Percentiles rank a stretch among this genome's conserved stretches.
phyloP scores from a whole-genome alignment of 2,113 vertebrate species.

The Larimichthys crocea region DNA sequence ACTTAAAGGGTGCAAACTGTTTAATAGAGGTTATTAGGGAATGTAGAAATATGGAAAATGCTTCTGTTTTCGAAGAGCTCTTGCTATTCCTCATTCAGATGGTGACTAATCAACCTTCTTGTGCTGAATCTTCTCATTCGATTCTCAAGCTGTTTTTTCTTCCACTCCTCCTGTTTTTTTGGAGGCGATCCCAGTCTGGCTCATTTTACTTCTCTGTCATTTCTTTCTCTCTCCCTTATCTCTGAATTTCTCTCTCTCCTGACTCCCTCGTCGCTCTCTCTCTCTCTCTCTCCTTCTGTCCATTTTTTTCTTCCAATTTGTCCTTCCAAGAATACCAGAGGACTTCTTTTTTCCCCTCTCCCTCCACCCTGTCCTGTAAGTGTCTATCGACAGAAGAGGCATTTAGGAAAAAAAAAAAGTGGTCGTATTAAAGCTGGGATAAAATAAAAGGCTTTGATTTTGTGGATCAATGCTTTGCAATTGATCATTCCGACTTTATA shows the following conservation, averaged over 20 bases:
- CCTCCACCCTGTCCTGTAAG: slow-evolving; percentile 35
- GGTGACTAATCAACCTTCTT: slow-evolving; percentile 36
- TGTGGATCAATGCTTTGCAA: slow-evolving; percentile 70
- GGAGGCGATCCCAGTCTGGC: slow-evolving; percentile 52
- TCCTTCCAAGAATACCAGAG: slow-evolving; percentile 62
- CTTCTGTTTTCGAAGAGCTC: slow-evolving; percentile 1
- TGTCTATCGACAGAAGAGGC: slow-evolving; percentile 10
- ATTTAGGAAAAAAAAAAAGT: slow-evolving; percentile 18
- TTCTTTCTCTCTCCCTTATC: slow-evolving; percentile 40
- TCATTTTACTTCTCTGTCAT: slow-evolving; percentile 45
- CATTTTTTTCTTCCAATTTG: slow-evolving; percentile 38
- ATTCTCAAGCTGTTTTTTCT: slow-evolving; percentile 42
- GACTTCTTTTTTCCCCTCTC: slow-evolving; percentile 38
- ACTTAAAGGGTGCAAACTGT: not conserved
- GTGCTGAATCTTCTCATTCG: slow-evolving; percentile 42
- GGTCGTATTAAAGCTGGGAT: slow-evolving; percentile 41
- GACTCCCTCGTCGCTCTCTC: slow-evolving; percentile 27
- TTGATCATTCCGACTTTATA: slow-evolving; percentile 62
- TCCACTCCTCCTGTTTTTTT: slow-evolving; percentile 31
- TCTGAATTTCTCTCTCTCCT: slow-evolving; percentile 32
- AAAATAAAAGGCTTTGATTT: slow-evolving; percentile 72
- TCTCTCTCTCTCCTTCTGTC: slow-evolving; percentile 37
- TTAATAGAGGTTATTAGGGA: slow-evolving; percentile 18
- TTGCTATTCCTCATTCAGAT: slow-evolving; percentile 2
- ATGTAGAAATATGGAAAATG: slow-evolving; percentile 28